Conservation (phyloP, 2,888 invertebrate genomes). For the Amiota minor region DNA sequence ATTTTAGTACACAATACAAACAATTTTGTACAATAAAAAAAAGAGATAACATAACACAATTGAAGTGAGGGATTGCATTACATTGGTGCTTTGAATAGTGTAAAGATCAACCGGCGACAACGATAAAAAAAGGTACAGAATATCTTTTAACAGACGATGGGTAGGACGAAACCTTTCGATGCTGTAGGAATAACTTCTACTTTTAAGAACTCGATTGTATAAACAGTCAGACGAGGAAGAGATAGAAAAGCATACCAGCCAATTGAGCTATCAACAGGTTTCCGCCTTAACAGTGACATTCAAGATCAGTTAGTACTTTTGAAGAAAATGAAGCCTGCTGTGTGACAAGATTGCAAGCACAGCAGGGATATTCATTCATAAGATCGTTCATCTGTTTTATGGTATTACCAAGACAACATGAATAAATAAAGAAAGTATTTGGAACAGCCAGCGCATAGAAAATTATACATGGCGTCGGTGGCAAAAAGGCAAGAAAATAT, state of each 20-base stretch:
- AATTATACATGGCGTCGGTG: conserved; percentile 17
- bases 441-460: conserved; percentile 8
- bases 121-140: not conserved
- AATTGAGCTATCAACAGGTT: conserved; percentile 26
- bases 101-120: not conserved
- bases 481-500: not conserved
- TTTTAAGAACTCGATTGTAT: not conserved
- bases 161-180: not conserved
- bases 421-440: not conserved
- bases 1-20: no score
- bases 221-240: conserved; percentile 21
- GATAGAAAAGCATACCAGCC: not conserved
- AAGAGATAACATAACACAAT: no score
- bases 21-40: no score
- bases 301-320: not conserved
- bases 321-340: conserved; percentile 9
- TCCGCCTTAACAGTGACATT: not conserved
- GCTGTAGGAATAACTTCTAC: not conserved
- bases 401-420: no score
- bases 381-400: not conserved
- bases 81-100: no score
- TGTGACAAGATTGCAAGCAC: conserved; percentile 33
- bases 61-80: no score
- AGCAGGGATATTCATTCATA: conserved; percentile 58
- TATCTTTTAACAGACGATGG: not conserved